Evolutionary conservation across 2,888 invertebrate genomes (phyloP).

Genomic region (Drosophila macrospina): DNA sequence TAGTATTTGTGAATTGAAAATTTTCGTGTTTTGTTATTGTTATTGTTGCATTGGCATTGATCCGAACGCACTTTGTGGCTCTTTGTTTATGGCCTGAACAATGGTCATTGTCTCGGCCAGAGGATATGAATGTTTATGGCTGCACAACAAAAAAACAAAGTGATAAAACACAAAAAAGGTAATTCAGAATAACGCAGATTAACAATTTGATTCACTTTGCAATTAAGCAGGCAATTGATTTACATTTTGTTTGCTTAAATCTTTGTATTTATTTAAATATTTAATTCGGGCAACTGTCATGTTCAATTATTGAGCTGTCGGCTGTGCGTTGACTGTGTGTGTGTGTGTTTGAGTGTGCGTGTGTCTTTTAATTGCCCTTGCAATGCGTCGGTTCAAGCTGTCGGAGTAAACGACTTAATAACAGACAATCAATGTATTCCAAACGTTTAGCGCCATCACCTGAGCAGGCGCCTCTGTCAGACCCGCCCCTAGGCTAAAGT

Average conservation of each 20-base stretch:
- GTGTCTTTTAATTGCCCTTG: slow-evolving; percentile 62
- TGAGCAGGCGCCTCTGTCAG: slow-evolving; percentile 63
- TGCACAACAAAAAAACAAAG: slow-evolving; percentile 30
- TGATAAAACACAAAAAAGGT: slow-evolving; percentile 20
- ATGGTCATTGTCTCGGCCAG: slow-evolving; percentile 47
- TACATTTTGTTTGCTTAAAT: slow-evolving; percentile 1
- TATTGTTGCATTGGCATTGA: slow-evolving; percentile 44
- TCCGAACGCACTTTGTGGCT: slow-evolving; percentile 36
- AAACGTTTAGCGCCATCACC: slow-evolving; percentile 69
- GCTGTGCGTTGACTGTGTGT: slow-evolving; percentile 35
- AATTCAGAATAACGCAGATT: slow-evolving; percentile 20
- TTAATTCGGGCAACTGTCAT: slow-evolving; percentile 7
- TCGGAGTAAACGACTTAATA: slow-evolving; percentile 53
- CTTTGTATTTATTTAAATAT: neutral
- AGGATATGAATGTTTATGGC: slow-evolving; percentile 20
- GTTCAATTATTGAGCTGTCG: slow-evolving; percentile 32
- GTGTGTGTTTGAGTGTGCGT: too few species aligned
- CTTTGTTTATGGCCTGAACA: slow-evolving; percentile 47
- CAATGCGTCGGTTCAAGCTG: slow-evolving; percentile 19
- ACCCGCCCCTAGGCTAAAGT: slow-evolving; percentile 26
- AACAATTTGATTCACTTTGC: slow-evolving; percentile 7
- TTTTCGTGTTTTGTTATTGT: slow-evolving; percentile 19
- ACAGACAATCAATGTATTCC: slow-evolving; percentile 60
- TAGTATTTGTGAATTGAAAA: slow-evolving; percentile 31
- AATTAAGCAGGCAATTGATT: slow-evolving; percentile 4